Evolutionary conservation across 2,113 vertebrate species (phyloP).

Genomic region (Xerus inauris): DNA sequence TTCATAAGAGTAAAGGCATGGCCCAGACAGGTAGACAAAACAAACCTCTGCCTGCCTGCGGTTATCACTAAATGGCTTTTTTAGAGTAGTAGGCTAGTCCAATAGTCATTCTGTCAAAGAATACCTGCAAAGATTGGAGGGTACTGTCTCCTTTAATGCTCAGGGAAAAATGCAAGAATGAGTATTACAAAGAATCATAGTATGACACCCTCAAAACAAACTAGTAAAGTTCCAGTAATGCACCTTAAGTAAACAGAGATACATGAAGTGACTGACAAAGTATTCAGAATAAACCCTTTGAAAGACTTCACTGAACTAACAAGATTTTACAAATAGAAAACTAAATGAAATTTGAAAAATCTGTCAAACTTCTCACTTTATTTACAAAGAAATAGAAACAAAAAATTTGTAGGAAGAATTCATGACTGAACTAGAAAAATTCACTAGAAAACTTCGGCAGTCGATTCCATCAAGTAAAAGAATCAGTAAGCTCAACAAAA

Average conservation of each 20-base stretch:
- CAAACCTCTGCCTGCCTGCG: not conserved
- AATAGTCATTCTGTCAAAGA: not conserved
- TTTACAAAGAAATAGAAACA: not conserved
- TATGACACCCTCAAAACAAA: not conserved
- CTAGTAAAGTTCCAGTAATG: not conserved
- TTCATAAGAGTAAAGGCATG: not conserved
- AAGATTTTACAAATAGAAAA: not conserved
- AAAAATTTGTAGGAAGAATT: not conserved
- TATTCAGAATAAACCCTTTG: not conserved
- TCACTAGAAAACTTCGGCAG: not conserved
- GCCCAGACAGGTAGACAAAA: not conserved
- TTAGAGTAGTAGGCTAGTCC: not conserved
- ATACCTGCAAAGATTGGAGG: not conserved
- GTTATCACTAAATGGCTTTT: not conserved
- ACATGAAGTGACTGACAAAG: not conserved
- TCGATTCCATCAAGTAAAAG: no score
- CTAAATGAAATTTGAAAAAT: not conserved
- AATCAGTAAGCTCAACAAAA: not conserved
- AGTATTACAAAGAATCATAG: not conserved
- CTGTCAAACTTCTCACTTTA: not conserved
- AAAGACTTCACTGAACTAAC: not conserved
- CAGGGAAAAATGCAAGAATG: not conserved
- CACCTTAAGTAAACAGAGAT: not conserved
- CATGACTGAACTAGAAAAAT: not conserved
- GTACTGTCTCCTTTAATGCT: not conserved